A percentile compares a stretch with the other conserved stretches of the same genome.
phyloP scores from a whole-genome alignment of 2,113 vertebrate species.

The Chloropsis cyanopogon region DNA sequence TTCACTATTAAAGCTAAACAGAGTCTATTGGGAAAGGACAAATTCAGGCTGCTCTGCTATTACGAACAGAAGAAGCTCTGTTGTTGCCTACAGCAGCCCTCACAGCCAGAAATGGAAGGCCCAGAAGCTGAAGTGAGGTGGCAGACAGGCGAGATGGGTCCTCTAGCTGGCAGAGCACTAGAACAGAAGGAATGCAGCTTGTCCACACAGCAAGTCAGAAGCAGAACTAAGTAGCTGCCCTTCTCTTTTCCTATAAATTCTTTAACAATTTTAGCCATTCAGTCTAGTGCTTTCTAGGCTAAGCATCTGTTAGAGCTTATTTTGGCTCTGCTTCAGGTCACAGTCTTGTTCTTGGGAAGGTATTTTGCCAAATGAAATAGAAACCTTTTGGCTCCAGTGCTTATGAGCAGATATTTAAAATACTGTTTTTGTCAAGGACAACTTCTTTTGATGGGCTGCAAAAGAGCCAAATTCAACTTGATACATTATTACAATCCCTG shows the following conservation, averaged over 20 bases:
- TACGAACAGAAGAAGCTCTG: not conserved
- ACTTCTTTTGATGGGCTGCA: constrained; percentile 46
- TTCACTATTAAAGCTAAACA: not conserved
- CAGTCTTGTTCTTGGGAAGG: not conserved
- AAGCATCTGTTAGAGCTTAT: constrained; percentile 48
- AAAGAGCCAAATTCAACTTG: constrained; percentile 35
- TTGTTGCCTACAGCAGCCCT: not conserved
- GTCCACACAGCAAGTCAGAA: not conserved
- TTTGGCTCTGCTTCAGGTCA: constrained; percentile 48
- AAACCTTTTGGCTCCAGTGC: not conserved
- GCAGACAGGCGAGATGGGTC: not conserved
- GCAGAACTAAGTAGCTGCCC: not conserved
- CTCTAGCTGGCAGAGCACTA: not conserved
- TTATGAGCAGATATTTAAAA: constrained; percentile 50
- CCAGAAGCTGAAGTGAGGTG: not conserved
- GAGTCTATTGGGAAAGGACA: not conserved
- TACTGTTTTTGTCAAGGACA: constrained; percentile 48
- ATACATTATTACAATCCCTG: constrained; percentile 43
- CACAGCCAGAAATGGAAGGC: not conserved
- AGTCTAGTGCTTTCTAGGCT: constrained; percentile 23
- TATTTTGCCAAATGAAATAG: constrained; percentile 59
- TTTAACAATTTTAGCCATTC: constrained; percentile 3
- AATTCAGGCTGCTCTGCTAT: not conserved
- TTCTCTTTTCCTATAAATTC: not conserved
- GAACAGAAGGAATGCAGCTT: not conserved